A percentile compares a stretch with the other conserved stretches of the same genome.
phyloP scores from a whole-genome alignment of 2,797 vertebrate genomes.

The Brachymystax lenok region DNA sequence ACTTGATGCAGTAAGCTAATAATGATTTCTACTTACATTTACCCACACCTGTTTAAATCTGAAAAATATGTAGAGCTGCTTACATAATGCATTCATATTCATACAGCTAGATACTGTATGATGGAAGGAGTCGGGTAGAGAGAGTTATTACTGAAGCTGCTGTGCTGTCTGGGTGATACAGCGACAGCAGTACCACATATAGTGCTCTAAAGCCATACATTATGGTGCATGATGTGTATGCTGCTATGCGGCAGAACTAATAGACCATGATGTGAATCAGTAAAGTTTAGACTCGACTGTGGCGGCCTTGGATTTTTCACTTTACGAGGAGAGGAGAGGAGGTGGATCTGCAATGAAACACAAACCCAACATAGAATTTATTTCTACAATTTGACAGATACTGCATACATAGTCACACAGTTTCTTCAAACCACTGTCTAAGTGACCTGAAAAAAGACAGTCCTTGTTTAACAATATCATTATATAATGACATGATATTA shows the following conservation, averaged over 20 bases:
- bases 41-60: constrained; percentile 16
- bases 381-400: constrained; percentile 13
- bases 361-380: background rate
- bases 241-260: constrained; percentile 79
- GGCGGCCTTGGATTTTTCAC: constrained; percentile 46
- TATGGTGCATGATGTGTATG: constrained; percentile 53
- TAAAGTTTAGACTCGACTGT: constrained; percentile 65
- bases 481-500: constrained; percentile 62
- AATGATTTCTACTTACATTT: background rate
- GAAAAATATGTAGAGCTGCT: constrained; percentile 5
- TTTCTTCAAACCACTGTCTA: constrained; percentile 43
- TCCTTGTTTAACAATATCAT: constrained; percentile 64
- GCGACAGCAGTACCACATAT: constrained; percentile 41
- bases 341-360: constrained; percentile 21
- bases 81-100: constrained; percentile 21
- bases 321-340: constrained; percentile 20
- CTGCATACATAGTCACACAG: constrained; percentile 21
- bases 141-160: constrained; percentile 36
- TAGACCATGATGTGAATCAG: constrained; percentile 71
- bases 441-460: constrained; percentile 64
- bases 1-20: constrained; percentile 20
- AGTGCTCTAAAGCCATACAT: constrained; percentile 56
- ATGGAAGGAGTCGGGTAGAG: constrained; percentile 1
- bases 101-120: constrained; percentile 18
- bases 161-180: constrained; percentile 61